Percentiles rank a stretch among this genome's conserved stretches.
Evolutionary conservation across 1,140 invertebrate genomes (phyloP).

Genomic region (Tyrophagus putrescentiae): DNA sequence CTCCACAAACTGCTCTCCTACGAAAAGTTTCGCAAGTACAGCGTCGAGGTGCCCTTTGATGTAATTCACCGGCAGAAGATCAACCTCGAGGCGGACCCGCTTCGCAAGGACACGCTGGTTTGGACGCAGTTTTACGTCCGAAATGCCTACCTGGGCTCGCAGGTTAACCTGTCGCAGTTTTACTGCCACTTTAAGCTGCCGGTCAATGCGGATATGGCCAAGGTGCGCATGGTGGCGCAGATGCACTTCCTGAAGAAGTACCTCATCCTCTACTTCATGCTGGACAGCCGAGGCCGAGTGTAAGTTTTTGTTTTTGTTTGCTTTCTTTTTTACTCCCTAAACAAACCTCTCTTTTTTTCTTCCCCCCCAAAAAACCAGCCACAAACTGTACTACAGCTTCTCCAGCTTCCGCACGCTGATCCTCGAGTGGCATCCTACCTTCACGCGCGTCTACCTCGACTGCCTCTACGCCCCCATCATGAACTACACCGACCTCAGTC

Average conservation of each 20-base stretch:
- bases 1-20: no score
- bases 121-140: background rate
- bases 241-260: background rate
- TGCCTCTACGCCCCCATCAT: background rate
- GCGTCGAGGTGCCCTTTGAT: slow-evolving; percentile 12
- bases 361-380: no score
- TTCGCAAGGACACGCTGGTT: background rate
- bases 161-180: slow-evolving; percentile 1
- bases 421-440: background rate
- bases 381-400: background rate
- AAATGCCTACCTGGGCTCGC: background rate
- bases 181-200: background rate
- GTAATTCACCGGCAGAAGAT: background rate
- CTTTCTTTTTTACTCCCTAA: background rate
- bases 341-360: background rate
- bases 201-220: background rate
- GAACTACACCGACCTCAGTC: background rate
- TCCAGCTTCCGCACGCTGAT: background rate
- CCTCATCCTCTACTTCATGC: background rate
- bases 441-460: background rate
- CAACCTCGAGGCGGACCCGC: background rate
- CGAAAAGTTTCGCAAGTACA: no score
- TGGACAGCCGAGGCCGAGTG: background rate
- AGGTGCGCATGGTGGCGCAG: background rate
- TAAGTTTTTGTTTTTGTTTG: background rate